phyloP scores from a whole-genome alignment of 1,140 invertebrate species.

The Drosophila rhopaloa region DNA sequence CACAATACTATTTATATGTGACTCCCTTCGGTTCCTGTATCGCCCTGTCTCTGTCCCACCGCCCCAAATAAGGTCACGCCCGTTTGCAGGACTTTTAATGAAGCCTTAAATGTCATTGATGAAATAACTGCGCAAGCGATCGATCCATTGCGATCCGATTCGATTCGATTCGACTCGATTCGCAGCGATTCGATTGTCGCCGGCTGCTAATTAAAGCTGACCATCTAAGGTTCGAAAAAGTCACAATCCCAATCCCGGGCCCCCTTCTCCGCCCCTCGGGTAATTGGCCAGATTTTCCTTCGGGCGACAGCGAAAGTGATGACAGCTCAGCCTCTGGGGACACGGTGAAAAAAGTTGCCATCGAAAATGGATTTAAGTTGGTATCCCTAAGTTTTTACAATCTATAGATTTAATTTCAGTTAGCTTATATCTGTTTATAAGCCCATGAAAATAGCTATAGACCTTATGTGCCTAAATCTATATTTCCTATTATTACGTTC shows the following conservation, averaged over 20 bases:
- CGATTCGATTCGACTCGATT: conserved; percentile 12
- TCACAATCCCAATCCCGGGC: neutral
- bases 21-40: conserved; percentile 31
- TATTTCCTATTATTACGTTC: too few relatives aligned
- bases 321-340: conserved; percentile 6
- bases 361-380: neutral
- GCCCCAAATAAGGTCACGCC: conserved; percentile 72
- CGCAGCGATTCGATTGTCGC: conserved; percentile 31
- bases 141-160: conserved; percentile 15
- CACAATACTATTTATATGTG: conserved; percentile 2
- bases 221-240: conserved; percentile 61
- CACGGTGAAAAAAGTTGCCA: neutral
- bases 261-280: conserved; percentile 1
- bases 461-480: too few relatives aligned
- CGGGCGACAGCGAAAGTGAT: conserved; percentile 68
- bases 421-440: too few relatives aligned
- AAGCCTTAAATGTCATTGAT: conserved; percentile 83
- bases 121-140: conserved; percentile 67
- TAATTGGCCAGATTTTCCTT: conserved; percentile 68
- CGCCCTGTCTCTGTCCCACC: neutral
- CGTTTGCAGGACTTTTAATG: conserved; percentile 81
- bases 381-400: too few relatives aligned
- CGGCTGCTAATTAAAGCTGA: conserved; percentile 73
- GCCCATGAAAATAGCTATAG: too few relatives aligned
- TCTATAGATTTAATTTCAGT: too few relatives aligned